phyloP scores from a whole-genome alignment of 2,888 invertebrate genomes.

The Ormyrus pomaceus region DNA sequence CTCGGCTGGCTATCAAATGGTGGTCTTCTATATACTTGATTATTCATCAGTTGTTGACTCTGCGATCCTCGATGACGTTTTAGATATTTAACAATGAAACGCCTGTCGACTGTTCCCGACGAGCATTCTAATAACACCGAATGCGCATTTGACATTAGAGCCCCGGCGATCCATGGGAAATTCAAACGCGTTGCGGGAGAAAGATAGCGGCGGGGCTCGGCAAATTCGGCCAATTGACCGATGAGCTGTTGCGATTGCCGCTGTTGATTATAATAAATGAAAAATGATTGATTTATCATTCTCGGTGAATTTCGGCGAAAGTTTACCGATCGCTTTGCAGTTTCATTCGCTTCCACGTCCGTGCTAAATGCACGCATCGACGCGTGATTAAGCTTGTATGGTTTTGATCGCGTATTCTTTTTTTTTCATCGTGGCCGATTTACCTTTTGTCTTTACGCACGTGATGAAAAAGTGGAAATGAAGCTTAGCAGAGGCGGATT shows the following conservation, averaged over 20 bases:
- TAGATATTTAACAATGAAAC: conserved; percentile 38
- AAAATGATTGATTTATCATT: conserved; percentile 43
- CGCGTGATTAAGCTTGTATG: too few species aligned
- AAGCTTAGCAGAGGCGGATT: too few species aligned
- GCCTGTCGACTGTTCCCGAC: conserved; percentile 19
- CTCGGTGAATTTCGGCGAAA: conserved; percentile 21
- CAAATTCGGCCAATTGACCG: conserved; percentile 16
- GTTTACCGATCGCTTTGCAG: conserved; percentile 10
- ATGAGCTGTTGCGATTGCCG: conserved; percentile 23
- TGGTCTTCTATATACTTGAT: conserved; percentile 29
- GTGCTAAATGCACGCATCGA: too few species aligned
- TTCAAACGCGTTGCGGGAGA: neutral
- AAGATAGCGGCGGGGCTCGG: neutral
- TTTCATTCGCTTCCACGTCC: conserved; percentile 7
- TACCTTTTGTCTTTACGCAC: too few species aligned
- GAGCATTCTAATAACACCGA: conserved; percentile 32
- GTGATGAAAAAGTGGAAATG: too few species aligned
- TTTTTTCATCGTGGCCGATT: too few species aligned
- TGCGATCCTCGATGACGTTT: conserved; percentile 26
- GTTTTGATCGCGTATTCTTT: too few species aligned
- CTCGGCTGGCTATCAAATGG: conserved; percentile 10
- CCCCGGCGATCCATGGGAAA: neutral
- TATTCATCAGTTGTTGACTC: conserved; percentile 40
- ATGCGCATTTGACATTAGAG: neutral
- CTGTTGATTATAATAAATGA: neutral